Conservation (phyloP, 2,888 invertebrate species). For the Drosophila robusta region DNA sequence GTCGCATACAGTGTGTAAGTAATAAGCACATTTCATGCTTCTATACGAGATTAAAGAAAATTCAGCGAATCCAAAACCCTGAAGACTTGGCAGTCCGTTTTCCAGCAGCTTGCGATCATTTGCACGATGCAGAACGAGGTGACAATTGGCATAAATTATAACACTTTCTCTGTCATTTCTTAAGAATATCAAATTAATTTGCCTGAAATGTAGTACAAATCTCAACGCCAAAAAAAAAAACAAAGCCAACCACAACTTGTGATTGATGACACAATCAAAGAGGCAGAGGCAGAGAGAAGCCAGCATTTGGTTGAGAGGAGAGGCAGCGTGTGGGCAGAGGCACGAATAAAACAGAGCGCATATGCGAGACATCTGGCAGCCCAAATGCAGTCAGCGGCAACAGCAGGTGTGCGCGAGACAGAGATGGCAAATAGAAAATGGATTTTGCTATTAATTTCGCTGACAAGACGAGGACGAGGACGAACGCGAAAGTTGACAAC, state of each 20-base stretch:
- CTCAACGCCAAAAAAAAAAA: constrained; percentile 8
- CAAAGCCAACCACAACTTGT: constrained; percentile 47
- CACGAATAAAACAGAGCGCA: constrained; percentile 40
- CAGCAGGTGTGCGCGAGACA: constrained; percentile 27
- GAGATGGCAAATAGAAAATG: constrained; percentile 61
- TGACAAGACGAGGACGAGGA: constrained; percentile 53
- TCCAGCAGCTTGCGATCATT: constrained; percentile 23
- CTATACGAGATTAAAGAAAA: neutral
- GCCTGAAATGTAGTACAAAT: constrained; percentile 64
- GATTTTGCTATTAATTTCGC: constrained; percentile 77
- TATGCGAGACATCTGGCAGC: constrained; percentile 31
- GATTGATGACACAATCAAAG: constrained; percentile 73
- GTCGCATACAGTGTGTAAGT: neutral
- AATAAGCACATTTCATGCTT: too few species aligned
- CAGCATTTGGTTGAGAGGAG: constrained; percentile 9
- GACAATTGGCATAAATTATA: neutral
- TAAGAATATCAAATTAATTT: constrained; percentile 55
- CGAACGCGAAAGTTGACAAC: constrained; percentile 58
- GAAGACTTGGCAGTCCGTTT: neutral
- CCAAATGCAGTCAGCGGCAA: constrained; percentile 30
- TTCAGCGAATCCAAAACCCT: neutral
- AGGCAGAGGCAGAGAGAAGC: constrained; percentile 18
- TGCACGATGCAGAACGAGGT: constrained; percentile 38
- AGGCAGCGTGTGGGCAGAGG: neutral
- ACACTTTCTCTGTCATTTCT: constrained; percentile 1